These are phyloP conservation scores for Tragelaphus eurycerus DNA, from an alignment of 2,797 vertebrate genomes.

Conservation along the genomic window DNA sequence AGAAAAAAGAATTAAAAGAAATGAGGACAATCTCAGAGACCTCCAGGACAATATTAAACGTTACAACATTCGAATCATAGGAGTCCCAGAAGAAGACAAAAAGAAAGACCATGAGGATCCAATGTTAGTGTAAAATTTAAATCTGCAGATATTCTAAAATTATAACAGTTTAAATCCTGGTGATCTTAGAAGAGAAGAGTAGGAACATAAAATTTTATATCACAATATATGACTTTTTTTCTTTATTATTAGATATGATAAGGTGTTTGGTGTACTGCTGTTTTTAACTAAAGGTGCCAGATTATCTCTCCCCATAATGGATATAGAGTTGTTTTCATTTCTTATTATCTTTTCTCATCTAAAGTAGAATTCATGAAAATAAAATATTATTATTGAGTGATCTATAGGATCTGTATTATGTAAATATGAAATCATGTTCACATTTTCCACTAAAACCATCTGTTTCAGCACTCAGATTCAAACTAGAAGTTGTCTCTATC, in stretches of 20 bases:
- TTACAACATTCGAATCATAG: no score
- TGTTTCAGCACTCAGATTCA: not conserved
- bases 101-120: no score
- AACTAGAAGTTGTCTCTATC: not conserved
- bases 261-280: not conserved
- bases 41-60: no score
- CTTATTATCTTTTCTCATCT: not conserved
- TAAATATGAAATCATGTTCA: not conserved
- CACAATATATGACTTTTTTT: not conserved
- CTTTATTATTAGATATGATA: not conserved
- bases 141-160: conserved; percentile 24
- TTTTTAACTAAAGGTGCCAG: not conserved
- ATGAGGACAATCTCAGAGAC: no score
- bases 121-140: not conserved
- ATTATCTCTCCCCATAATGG: not conserved
- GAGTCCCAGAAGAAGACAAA: no score
- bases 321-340: not conserved
- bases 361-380: not conserved
- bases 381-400: not conserved
- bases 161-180: not conserved
- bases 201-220: conserved; percentile 10
- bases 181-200: not conserved
- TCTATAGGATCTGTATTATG: not conserved
- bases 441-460: not conserved
- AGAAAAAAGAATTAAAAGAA: no score